Evolutionary conservation across 2,113 vertebrate genomes (phyloP), one percentile per base, ranked within the genome.

Genomic region (Xenotilapia caudafasciata): DNA sequence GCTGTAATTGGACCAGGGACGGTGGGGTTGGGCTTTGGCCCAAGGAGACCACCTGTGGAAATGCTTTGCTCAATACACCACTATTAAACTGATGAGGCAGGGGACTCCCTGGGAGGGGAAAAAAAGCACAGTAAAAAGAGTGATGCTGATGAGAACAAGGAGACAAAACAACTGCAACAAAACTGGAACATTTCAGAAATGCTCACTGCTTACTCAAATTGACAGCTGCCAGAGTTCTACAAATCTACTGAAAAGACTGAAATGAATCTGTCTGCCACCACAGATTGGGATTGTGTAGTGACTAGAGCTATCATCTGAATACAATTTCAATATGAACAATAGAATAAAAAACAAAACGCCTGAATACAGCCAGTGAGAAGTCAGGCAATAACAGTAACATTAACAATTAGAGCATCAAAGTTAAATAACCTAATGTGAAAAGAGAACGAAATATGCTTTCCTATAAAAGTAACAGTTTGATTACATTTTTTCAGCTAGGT

Each of bases 1-100:
- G 83, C 88, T 90, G 91, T 95, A 95, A 95, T 96, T 96, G 95
- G 95, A 95, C 86, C 26, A 7, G 95, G 95, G 92, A 95, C 90
- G 83, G 90, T 91, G 92, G 86, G 94, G 91, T 89, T 90, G 89
- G 88, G 79, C 19, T 91, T 6, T 85, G 26, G 90, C 87, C 93
- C 84, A 19, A 88, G 87, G 90, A 94, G 93, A 93, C 84, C 90
- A 93, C 93, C 94, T 94, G 92, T 93, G 81, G 93, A 95, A 94
- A 94, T 91, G 89, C 90, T 85, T 89, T 93, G 83, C 93, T 95
- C 93, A 88, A 92, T 91, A 91, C 70, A 75, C 88, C 62, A 53
- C 92, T 86, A 92, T 92, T 90, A 93, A 88, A 89, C 83, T 90
- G 93, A 95, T 92, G 92, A 93, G 89, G 86, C 91, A 58, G 68